These are phyloP conservation scores for Pogonognathellus flavescens DNA, from an alignment of 1,140 invertebrate genomes.

Conservation along the genomic window DNA sequence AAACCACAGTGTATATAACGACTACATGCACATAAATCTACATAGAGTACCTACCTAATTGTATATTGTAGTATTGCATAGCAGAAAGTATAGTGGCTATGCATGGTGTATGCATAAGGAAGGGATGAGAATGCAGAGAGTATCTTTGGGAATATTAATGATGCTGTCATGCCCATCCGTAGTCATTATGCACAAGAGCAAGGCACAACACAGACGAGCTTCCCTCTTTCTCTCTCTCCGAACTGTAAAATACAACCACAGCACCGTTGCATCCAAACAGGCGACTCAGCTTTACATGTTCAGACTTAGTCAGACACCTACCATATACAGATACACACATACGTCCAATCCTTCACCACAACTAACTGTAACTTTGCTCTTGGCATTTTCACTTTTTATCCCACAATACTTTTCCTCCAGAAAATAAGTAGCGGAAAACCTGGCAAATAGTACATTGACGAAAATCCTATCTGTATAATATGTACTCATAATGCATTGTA, in stretches of 20 bases:
- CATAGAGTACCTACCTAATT: no score
- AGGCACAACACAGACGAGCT: constrained; percentile 24
- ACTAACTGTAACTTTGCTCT: constrained; percentile 24
- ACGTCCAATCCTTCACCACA: background rate
- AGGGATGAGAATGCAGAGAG: constrained; percentile 42
- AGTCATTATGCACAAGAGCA: constrained; percentile 56
- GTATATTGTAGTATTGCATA: no score
- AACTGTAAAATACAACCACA: constrained; percentile 30
- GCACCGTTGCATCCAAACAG: background rate
- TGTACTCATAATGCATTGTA: no score
- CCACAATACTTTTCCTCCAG: constrained; percentile 24
- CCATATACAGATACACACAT: background rate
- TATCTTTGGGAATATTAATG: constrained; percentile 57
- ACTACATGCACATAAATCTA: background rate
- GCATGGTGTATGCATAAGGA: background rate
- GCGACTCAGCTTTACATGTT: background rate
- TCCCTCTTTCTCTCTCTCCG: background rate
- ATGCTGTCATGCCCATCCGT: constrained; percentile 53
- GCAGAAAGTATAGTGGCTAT: no score
- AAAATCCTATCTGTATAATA: no score
- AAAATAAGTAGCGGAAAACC: constrained; percentile 40
- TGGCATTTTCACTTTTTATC: constrained; percentile 37
- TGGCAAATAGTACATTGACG: constrained; percentile 34
- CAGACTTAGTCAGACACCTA: background rate
- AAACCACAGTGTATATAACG: background rate